Evolutionary conservation across 2,888 invertebrate genomes (phyloP).

Genomic region (Cheilosia grossa): DNA sequence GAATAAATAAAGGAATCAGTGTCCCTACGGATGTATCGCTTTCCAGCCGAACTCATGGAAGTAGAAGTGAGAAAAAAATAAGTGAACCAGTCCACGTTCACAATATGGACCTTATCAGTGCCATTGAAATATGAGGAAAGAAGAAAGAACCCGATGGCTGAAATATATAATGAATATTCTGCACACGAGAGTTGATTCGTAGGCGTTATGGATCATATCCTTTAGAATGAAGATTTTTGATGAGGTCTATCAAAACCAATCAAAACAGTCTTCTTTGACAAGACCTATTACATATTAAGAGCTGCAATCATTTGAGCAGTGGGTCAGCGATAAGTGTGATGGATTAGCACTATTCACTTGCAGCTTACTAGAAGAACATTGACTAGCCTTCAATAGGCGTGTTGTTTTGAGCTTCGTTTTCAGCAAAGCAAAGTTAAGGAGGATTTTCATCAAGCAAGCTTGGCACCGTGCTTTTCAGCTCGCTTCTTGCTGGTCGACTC

Average conservation of each 20-base stretch:
- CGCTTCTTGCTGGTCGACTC: too few species aligned
- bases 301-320: too few species aligned
- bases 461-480: too few species aligned
- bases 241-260: not conserved
- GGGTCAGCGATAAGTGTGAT: too few species aligned
- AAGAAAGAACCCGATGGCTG: slow-evolving; percentile 8
- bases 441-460: too few species aligned
- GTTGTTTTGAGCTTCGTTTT: too few species aligned
- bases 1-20: slow-evolving; percentile 10
- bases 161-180: not conserved
- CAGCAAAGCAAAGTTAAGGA: too few species aligned
- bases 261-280: not conserved
- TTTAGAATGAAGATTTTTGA: not conserved
- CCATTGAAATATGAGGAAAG: slow-evolving; percentile 1
- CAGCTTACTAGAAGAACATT: too few species aligned
- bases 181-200: not conserved
- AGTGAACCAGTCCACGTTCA: not conserved
- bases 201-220: not conserved
- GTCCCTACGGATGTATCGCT: slow-evolving; percentile 19
- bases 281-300: too few species aligned
- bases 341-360: too few species aligned
- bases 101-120: slow-evolving; percentile 3
- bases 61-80: not conserved
- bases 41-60: not conserved
- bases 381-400: too few species aligned